Base-by-base conservation (phyloP, 2,113 vertebrate genomes). In the Rostratula benghalensis region DNA sequence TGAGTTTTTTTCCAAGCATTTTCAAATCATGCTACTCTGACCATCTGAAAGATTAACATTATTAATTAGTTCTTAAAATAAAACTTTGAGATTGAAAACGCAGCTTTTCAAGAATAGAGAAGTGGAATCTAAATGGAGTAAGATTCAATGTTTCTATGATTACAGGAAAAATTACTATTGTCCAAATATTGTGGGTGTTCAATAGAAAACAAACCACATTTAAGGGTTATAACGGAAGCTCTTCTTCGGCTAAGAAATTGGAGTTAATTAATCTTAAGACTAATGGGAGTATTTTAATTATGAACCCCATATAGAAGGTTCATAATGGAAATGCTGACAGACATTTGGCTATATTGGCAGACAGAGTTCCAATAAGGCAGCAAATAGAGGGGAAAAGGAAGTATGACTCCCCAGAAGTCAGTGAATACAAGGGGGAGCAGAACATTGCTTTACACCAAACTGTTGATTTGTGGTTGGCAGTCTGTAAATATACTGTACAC, bases 231-330 rank as follows among this genome's bases (percentile, higher is more conserved):
- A n/a, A 48, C 68, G 22, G 27, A 60, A 94, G 25, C 2, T 10
- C 8, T 91, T 63, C 27, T 89, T 70, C 76, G n/a, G 30, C 67
- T 71, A 79, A 93, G 76, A 73, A 67, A 39, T 20, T 46, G 3
- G 16, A 94, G 82, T 79, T 94, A 92, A 84, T 96, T 96, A 39
- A 76, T 35, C 25, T 94, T 70, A 83, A 83, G 35, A 67, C 31
- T 90, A 87, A 82, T 81, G 43, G 57, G 39, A 91, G 86, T 28
- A 87, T 78, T 59, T 82, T 61, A 96, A 70, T 86, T 94, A 71
- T 60, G 68, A 95, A 93, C 19, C 13, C 30, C 41, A 50, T 91
- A 88, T 61, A 93, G 48, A 85, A 19, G 30, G 37, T 61, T 89
- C 41, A 65, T 92, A 92, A 67, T 74, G 28, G n/a, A 94, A 80